A percentile compares a stretch with the other conserved stretches of the same genome.
Conservation (phyloP, 2,888 invertebrate genomes). For the Aleiodes leptofemur region DNA sequence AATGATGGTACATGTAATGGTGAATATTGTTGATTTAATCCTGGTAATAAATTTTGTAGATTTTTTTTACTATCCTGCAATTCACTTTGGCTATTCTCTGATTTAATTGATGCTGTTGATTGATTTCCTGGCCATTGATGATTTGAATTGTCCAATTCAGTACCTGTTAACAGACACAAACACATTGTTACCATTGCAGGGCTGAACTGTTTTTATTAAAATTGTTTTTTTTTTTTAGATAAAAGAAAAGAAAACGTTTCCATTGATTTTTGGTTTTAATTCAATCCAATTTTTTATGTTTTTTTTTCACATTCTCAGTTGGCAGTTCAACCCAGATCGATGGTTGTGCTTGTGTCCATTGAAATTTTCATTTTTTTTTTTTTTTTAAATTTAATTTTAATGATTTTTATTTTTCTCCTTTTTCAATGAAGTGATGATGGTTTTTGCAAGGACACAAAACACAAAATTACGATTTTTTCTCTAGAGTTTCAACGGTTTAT, state of each 20-base stretch:
- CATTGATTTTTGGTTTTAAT: slow-evolving; percentile 39
- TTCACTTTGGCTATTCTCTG: slow-evolving; percentile 61
- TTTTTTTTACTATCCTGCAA: slow-evolving; percentile 66
- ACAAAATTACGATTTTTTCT: slow-evolving; percentile 9
- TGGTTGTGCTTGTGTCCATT: slow-evolving; percentile 74
- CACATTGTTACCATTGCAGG: slow-evolving; percentile 72
- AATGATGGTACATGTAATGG: slow-evolving; percentile 72
- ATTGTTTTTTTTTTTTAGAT: slow-evolving; percentile 39
- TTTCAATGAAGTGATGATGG: not conserved
- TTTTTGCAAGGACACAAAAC: slow-evolving; percentile 29
- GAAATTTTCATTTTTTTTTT: slow-evolving; percentile 47
- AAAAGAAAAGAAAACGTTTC: slow-evolving; percentile 27
- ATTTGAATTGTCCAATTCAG: slow-evolving; percentile 66
- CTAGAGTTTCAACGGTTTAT: not conserved
- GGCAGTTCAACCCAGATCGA: slow-evolving; percentile 72
- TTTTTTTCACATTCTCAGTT: slow-evolving; percentile 49
- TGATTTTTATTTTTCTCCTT: slow-evolving; percentile 1
- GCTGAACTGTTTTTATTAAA: slow-evolving; percentile 69
- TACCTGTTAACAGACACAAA: slow-evolving; percentile 73
- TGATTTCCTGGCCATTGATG: slow-evolving; percentile 60
- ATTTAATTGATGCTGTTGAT: slow-evolving; percentile 56
- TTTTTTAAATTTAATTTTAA: not conserved
- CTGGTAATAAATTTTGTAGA: slow-evolving; percentile 69
- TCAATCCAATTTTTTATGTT: slow-evolving; percentile 23
- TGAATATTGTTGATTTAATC: slow-evolving; percentile 69